Base-by-base conservation (phyloP, 2,797 vertebrate genomes). In the Typhlichthys eigenmanni region DNA sequence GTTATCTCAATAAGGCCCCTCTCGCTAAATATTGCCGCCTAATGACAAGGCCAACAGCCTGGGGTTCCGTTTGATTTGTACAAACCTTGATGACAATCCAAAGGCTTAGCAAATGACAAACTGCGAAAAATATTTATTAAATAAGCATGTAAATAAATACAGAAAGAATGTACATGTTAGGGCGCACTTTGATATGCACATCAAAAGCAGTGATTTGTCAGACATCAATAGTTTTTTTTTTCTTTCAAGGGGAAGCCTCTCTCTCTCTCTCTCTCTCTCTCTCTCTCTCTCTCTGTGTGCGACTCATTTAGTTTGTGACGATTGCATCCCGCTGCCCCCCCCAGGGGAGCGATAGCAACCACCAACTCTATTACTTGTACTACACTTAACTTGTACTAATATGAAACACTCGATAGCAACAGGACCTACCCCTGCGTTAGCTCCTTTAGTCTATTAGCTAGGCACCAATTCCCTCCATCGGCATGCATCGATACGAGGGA, bases 361-460 rank as follows among this genome's bases (percentile, higher is more conserved):
- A 85, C 78, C 74, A 83, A 85, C 86, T 90, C 89, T 88, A 91
- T 93, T 92, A 92, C 84, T 86, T 89, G 87, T 75, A 82, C 85
- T 88, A 88, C 89, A 83, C 87, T 92, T 85, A 85, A 86, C 82
- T 86, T 86, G 75, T 86, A 84, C 85, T 86, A 87, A 90, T 89
- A 90, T 90, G 84, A 91, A 88, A 78, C 79, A 84, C 87, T 92
- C 79, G 71, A 88, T 90, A 90, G 87, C 81, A 85, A 87, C 87
- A 72, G 80, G 83, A 78, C 82, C 80, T 76, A 81, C 76, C 80
- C 76, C 76, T 29, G 73, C 70, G 88, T 90, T 91, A 86, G 78
- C 79, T 83, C 68, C 71, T 74, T 67, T 80, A 83, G 85, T 87
- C 84, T 86, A 91, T 92, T 91, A 92, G 80, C 76, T 60, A 74